A percentile compares a stretch with the other conserved stretches of the same genome.
Conservation (phyloP, 2,113 vertebrate species). For the Barbus barbus region DNA sequence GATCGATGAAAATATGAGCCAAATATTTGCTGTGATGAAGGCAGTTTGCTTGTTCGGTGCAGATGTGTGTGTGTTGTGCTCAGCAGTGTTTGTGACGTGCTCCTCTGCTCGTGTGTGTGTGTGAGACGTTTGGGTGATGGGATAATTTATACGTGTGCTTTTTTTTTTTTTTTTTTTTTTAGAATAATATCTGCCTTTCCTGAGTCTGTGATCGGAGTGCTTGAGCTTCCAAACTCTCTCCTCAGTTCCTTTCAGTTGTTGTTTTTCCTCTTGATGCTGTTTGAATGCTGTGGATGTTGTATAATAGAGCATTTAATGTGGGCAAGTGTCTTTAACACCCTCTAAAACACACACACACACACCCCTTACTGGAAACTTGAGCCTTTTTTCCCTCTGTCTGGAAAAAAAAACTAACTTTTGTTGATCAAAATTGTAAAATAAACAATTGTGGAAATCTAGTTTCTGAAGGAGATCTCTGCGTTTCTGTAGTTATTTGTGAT, state of each 20-base stretch:
- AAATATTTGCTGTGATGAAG: constrained; percentile 61
- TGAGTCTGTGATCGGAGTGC: background rate
- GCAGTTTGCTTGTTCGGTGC: constrained; percentile 53
- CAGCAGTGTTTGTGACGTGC: constrained; percentile 59
- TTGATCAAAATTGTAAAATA: constrained; percentile 85
- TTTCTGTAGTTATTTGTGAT: background rate
- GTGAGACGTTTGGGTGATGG: too few relatives aligned
- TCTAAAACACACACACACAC: background rate
- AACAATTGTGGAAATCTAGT: constrained; percentile 87
- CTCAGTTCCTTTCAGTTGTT: background rate
- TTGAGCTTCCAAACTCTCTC: background rate
- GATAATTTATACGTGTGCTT: background rate
- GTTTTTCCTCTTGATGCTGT: background rate
- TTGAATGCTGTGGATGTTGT: too few relatives aligned
- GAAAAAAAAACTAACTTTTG: constrained; percentile 69
- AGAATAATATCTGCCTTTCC: background rate
- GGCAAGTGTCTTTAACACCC: too few relatives aligned
- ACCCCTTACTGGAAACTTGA: constrained; percentile 20
- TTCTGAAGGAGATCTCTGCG: constrained; percentile 62
- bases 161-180: background rate
- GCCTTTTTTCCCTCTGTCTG: constrained; percentile 61
- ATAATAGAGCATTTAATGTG: too few relatives aligned
- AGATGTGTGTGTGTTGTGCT: constrained; percentile 60
- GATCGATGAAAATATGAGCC: constrained; percentile 32
- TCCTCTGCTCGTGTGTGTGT: constrained; percentile 38